Conservation (phyloP, 2,888 invertebrate species). For the Eupithecia insigniata region DNA sequence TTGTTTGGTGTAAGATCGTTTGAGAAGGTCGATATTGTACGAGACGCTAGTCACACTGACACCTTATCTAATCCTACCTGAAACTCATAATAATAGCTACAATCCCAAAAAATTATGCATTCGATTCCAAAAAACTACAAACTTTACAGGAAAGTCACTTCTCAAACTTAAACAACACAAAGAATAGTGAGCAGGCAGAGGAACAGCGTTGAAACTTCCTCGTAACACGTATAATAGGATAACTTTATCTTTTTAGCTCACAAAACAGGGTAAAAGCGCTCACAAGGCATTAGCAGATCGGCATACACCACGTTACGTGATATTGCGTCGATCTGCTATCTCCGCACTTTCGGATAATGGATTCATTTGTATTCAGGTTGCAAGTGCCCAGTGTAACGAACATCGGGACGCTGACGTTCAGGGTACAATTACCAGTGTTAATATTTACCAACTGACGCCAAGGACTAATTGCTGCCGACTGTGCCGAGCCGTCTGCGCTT, state of each 20-base stretch:
- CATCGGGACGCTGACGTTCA: slow-evolving; percentile 79
- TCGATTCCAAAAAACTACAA: background rate
- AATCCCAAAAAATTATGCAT: background rate
- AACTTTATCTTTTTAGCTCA: slow-evolving; percentile 38
- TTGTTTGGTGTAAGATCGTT: background rate
- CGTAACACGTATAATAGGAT: slow-evolving; percentile 33
- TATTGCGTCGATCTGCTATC: slow-evolving; percentile 72
- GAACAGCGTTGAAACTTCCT: slow-evolving; percentile 19
- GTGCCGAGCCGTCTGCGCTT: slow-evolving; percentile 57
- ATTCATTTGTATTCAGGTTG: slow-evolving; percentile 83
- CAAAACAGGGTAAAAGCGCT: slow-evolving; percentile 41
- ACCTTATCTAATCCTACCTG: background rate
- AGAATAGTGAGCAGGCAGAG: slow-evolving; percentile 16
- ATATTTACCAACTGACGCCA: slow-evolving; percentile 82
- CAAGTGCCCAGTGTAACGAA: slow-evolving; percentile 80
- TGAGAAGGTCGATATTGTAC: background rate
- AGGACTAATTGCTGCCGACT: slow-evolving; percentile 74
- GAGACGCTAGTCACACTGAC: background rate
- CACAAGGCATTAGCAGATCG: slow-evolving; percentile 56
- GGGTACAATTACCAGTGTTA: slow-evolving; percentile 82
- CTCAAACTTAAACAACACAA: slow-evolving; percentile 6
- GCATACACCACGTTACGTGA: slow-evolving; percentile 66
- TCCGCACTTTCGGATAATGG: slow-evolving; percentile 78
- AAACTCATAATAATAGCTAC: background rate
- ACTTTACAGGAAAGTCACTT: slow-evolving; percentile 1